These are phyloP conservation scores for Phymanthus crucifer DNA, from an alignment of 92 coral and sea anemone species.

Conservation along the genomic window DNA sequence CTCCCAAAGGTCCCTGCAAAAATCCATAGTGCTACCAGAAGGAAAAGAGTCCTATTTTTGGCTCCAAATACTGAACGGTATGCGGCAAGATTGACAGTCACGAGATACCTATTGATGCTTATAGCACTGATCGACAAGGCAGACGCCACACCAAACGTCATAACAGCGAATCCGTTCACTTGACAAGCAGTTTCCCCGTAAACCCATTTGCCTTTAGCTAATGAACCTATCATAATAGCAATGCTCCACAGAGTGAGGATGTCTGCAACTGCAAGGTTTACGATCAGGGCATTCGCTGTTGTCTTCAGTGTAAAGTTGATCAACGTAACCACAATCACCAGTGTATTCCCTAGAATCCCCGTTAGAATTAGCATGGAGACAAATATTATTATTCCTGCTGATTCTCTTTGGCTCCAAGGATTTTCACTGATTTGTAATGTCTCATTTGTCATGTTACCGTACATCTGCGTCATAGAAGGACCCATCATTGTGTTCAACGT, in stretches of 20 bases:
- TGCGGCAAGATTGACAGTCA: slow-evolving; percentile 11
- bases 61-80: slow-evolving; percentile 23
- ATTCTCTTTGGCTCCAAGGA: slow-evolving; percentile 18
- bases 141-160: slow-evolving; percentile 50
- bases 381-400: slow-evolving; percentile 3
- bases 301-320: slow-evolving; percentile 28
- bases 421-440: background rate
- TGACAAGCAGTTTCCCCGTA: slow-evolving; percentile 26
- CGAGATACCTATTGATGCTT: slow-evolving; percentile 32
- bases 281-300: slow-evolving; percentile 39
- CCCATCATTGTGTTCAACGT: background rate
- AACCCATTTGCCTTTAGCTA: slow-evolving; percentile 38
- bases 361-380: slow-evolving; percentile 31
- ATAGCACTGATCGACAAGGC: slow-evolving; percentile 54
- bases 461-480: too few species aligned
- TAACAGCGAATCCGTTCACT: slow-evolving; percentile 25
- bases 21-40: slow-evolving; percentile 25
- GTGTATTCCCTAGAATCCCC: slow-evolving; percentile 37
- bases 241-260: slow-evolving; percentile 31
- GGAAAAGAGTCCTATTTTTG: slow-evolving; percentile 20
- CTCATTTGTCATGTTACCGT: background rate
- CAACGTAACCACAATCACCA: slow-evolving; percentile 37
- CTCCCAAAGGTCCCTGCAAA: slow-evolving; percentile 36
- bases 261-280: slow-evolving; percentile 46
- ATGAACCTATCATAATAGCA: slow-evolving; percentile 11